Evolutionary conservation across 2,888 invertebrate genomes (phyloP).

Genomic region (Heteromyza rotundicornis): DNA sequence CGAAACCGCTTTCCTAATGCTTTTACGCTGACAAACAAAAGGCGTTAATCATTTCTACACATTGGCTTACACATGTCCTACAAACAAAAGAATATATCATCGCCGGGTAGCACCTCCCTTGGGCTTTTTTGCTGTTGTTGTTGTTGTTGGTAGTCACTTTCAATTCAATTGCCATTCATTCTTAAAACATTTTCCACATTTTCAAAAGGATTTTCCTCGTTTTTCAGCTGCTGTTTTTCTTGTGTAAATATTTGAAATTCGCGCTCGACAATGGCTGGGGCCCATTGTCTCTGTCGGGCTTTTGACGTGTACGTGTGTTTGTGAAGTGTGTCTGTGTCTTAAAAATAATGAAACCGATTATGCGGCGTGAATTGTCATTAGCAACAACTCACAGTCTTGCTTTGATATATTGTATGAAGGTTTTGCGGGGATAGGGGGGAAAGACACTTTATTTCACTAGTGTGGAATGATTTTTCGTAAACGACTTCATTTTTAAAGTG

Average conservation of each 20-base stretch:
- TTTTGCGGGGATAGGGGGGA: too few species aligned
- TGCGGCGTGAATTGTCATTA: slow-evolving; percentile 17
- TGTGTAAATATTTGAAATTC: slow-evolving; percentile 1
- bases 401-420: too few species aligned
- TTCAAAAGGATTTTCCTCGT: background rate
- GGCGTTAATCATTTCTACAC: slow-evolving; percentile 52
- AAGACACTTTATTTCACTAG: too few species aligned
- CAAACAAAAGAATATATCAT: too few species aligned
- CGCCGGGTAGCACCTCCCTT: too few species aligned
- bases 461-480: too few species aligned
- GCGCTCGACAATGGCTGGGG: background rate
- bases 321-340: background rate
- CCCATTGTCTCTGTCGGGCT: background rate
- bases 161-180: background rate
- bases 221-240: slow-evolving; percentile 6
- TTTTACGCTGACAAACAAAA: slow-evolving; percentile 53
- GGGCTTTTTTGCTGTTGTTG: too few species aligned
- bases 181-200: background rate
- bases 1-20: slow-evolving; percentile 48
- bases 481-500: too few species aligned
- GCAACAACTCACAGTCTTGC: slow-evolving; percentile 2
- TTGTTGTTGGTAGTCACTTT: background rate
- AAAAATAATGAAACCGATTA: slow-evolving; percentile 16
- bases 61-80: slow-evolving; percentile 48
- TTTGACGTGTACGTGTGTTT: background rate